These are phyloP conservation scores for Patella depressa DNA, from an alignment of 2,888 invertebrate genomes.

Conservation along the genomic window DNA sequence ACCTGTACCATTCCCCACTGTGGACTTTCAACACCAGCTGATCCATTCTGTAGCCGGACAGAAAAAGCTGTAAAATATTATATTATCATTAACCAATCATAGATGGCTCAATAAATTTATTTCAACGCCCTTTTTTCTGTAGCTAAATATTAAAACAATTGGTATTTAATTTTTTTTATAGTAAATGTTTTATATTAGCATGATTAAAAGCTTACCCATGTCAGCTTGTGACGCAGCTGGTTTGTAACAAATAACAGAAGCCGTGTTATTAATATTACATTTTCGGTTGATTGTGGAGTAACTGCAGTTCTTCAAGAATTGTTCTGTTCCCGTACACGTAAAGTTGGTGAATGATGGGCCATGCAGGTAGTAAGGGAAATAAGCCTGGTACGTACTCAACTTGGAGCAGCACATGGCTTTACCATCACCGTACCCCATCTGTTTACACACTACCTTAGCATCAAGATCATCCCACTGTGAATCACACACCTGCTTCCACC, in stretches of 20 bases:
- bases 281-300: constrained; percentile 23
- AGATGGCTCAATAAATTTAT: too few species aligned
- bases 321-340: constrained; percentile 50
- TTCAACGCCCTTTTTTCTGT: too few species aligned
- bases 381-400: not conserved
- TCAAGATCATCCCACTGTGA: constrained; percentile 50
- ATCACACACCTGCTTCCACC: constrained; percentile 53
- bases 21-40: not conserved
- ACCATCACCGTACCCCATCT: constrained; percentile 73
- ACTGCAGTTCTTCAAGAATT: constrained; percentile 37
- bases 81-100: too few species aligned
- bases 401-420: constrained; percentile 39
- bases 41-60: not conserved
- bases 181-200: too few species aligned
- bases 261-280: constrained; percentile 41
- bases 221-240: too few species aligned
- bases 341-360: constrained; percentile 43
- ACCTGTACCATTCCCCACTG: constrained; percentile 21
- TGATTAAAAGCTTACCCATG: too few species aligned
- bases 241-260: constrained; percentile 44
- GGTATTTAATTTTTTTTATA: too few species aligned
- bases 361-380: constrained; percentile 40
- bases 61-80: not conserved
- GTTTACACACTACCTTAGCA: constrained; percentile 47
- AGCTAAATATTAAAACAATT: too few species aligned